Percentiles rank a stretch among this genome's conserved stretches.
phyloP scores from a whole-genome alignment of 2,888 invertebrate species.

The Noctuana brunneofusca region DNA sequence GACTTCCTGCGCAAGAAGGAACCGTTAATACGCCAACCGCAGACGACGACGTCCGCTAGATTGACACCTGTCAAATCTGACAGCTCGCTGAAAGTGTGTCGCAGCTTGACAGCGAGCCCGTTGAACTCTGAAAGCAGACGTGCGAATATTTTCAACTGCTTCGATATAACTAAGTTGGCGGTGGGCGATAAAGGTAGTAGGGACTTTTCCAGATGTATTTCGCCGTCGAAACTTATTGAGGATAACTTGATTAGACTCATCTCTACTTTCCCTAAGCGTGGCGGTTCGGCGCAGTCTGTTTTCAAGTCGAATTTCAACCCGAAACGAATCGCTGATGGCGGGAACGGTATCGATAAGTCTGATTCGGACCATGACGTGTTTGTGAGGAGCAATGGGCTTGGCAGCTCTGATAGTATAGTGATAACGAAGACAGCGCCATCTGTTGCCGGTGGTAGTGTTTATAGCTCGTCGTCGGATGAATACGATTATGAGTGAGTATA shows the following conservation, averaged over 20 bases:
- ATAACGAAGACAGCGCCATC: conserved; percentile 76
- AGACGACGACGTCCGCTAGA: neutral
- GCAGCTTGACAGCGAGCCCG: conserved; percentile 61
- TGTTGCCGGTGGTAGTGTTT: conserved; percentile 57
- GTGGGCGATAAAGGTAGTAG: conserved; percentile 45
- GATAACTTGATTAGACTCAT: conserved; percentile 59
- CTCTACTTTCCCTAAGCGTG: conserved; percentile 57
- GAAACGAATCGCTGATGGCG: conserved; percentile 44
- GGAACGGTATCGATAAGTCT: conserved; percentile 26
- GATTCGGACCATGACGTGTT: conserved; percentile 8
- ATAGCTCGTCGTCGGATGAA: conserved; percentile 55
- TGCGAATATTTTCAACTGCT: conserved; percentile 62
- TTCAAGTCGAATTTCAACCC: conserved; percentile 69
- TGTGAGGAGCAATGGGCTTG: conserved; percentile 36
- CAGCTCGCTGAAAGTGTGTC: neutral
- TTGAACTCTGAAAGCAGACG: conserved; percentile 53
- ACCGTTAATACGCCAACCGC: conserved; percentile 13
- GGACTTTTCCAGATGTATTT: conserved; percentile 38
- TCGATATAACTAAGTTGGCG: conserved; percentile 43
- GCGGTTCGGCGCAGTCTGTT: conserved; percentile 68
- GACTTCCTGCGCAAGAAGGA: conserved; percentile 58
- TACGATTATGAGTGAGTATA: conserved; percentile 43
- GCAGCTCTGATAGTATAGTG: conserved; percentile 61
- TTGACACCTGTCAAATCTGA: conserved; percentile 46
- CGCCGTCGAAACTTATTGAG: conserved; percentile 48